These are phyloP conservation scores for Bombus superbus DNA, from an alignment of 1,140 invertebrate species.

Conservation along the genomic window DNA sequence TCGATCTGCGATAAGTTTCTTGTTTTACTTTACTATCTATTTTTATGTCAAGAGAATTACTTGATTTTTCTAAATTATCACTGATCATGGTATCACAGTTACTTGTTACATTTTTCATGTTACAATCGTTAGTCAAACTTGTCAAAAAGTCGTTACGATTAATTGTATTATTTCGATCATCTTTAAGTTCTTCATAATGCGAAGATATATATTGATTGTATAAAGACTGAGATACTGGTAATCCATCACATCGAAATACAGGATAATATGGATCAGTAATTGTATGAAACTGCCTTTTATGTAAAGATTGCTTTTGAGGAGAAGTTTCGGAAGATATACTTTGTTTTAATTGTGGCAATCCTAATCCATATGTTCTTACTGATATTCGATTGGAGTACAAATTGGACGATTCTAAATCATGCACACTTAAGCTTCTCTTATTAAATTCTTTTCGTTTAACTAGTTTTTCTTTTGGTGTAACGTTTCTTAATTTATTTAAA, in stretches of 20 bases:
- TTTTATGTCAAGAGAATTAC: conserved; percentile 62
- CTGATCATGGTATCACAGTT: conserved; percentile 31
- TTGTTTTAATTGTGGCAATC: conserved; percentile 76
- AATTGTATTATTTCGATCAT: conserved; percentile 25
- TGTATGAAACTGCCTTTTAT: conserved; percentile 83
- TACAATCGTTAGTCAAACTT: conserved; percentile 14
- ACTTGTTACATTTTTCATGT: conserved; percentile 6
- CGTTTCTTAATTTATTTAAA: conserved; percentile 77
- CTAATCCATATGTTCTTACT: conserved; percentile 78
- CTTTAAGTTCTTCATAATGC: conserved; percentile 73
- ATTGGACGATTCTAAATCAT: conserved; percentile 73
- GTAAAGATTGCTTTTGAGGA: conserved; percentile 41
- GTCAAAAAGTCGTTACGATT: conserved; percentile 20
- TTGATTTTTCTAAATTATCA: conserved; percentile 53
- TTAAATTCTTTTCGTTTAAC: conserved; percentile 70
- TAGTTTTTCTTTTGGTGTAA: conserved; percentile 60
- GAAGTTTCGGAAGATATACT: conserved; percentile 74
- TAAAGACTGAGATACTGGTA: conserved; percentile 87
- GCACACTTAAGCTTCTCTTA: conserved; percentile 79
- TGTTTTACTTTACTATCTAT: conserved; percentile 78
- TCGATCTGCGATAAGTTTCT: conserved; percentile 83
- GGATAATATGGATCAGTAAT: conserved; percentile 91
- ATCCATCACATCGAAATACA: conserved; percentile 88
- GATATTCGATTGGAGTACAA: conserved; percentile 67
- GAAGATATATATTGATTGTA: conserved; percentile 86